Evolutionary conservation across 2,888 invertebrate genomes (phyloP).

Genomic region (Leucania comma): DNA sequence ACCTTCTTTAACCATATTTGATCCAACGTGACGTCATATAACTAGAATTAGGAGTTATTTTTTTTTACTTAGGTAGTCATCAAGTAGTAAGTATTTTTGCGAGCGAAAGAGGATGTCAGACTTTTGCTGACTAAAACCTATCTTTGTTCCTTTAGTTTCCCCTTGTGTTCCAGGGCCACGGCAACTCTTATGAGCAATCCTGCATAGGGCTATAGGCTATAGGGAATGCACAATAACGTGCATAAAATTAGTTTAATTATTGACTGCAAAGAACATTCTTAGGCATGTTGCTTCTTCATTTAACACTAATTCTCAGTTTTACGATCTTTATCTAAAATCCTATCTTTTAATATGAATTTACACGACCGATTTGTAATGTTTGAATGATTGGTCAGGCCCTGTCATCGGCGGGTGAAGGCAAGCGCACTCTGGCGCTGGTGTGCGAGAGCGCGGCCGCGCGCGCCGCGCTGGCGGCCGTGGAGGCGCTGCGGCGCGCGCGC

Average conservation of each 20-base stretch:
- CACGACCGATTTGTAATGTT: background rate
- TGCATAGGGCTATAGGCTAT: too few relatives aligned
- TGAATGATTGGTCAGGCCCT: conserved; percentile 69
- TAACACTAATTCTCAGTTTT: background rate
- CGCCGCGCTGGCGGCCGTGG: conserved; percentile 71
- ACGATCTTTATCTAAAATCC: background rate
- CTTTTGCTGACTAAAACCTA: too few relatives aligned
- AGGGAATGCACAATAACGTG: background rate
- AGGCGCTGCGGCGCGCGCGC: conserved; percentile 75
- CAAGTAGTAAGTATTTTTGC: too few relatives aligned
- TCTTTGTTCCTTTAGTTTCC: too few relatives aligned
- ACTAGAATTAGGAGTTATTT: background rate
- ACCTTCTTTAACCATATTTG: background rate
- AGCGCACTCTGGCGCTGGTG: conserved; percentile 73
- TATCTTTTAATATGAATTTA: background rate
- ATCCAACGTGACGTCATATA: background rate
- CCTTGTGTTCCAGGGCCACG: too few relatives aligned
- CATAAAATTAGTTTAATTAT: background rate
- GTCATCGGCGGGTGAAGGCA: conserved; percentile 75
- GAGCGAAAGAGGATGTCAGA: too few relatives aligned
- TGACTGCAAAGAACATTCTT: background rate
- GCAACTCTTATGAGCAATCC: too few relatives aligned
- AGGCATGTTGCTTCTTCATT: background rate
- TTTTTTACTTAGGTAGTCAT: too few relatives aligned
- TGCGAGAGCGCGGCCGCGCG: conserved; percentile 69